Evolutionary conservation across 2,888 invertebrate genomes (phyloP).

Genomic region (Teinopalpus imperialis): DNA sequence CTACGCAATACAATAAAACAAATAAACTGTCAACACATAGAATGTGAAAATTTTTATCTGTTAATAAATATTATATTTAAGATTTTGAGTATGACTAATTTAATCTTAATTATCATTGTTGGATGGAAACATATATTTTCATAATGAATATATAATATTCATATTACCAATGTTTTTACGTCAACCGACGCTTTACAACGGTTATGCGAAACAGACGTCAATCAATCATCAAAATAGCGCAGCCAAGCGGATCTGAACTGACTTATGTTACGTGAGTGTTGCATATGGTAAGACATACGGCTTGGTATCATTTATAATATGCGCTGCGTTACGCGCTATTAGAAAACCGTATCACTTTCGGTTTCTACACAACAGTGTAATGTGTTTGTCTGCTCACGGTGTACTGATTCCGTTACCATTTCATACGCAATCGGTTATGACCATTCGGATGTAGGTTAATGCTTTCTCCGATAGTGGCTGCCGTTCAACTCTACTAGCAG

Average conservation of each 20-base stretch:
- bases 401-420: slow-evolving; percentile 59
- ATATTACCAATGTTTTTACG: no score
- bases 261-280: slow-evolving; percentile 16
- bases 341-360: slow-evolving; percentile 44
- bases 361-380: slow-evolving; percentile 67
- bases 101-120: no score
- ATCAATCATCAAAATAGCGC: not conserved
- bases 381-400: slow-evolving; percentile 51
- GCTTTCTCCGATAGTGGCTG: slow-evolving; percentile 49
- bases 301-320: slow-evolving; percentile 15
- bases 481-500: slow-evolving; percentile 35
- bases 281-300: not conserved
- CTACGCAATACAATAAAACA: no score
- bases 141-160: no score
- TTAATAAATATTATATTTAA: no score
- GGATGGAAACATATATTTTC: no score
- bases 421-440: slow-evolving; percentile 64
- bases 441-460: slow-evolving; percentile 71
- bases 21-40: no score
- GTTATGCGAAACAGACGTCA: no score
- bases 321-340: slow-evolving; percentile 26
- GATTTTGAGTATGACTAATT: no score
- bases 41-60: no score
- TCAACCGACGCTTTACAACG: no score
- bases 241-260: slow-evolving; percentile 14